Percentiles rank a stretch among this genome's conserved stretches.
These are phyloP conservation scores for Alca torda DNA, from an alignment of 2,797 vertebrate species.

Conservation along the genomic window DNA sequence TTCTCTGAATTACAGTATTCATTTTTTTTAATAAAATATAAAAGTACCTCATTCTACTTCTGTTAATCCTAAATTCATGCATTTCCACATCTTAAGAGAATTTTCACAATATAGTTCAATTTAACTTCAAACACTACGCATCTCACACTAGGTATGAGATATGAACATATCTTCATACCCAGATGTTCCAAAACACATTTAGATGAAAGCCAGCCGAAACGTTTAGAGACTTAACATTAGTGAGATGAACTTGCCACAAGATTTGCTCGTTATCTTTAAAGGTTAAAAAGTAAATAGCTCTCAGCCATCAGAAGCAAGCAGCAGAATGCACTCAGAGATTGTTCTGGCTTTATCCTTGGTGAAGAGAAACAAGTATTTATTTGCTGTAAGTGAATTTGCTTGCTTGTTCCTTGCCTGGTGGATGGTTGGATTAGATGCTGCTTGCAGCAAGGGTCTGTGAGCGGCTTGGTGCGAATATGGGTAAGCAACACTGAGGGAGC, in stretches of 20 bases:
- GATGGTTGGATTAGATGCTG: neutral
- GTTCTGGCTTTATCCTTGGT: neutral
- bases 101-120: neutral
- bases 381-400: neutral
- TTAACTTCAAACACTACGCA: neutral
- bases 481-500: neutral
- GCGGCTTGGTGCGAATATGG: neutral
- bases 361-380: neutral
- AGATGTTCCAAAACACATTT: constrained; percentile 1
- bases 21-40: neutral
- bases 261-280: neutral
- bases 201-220: constrained; percentile 3
- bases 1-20: neutral
- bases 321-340: neutral
- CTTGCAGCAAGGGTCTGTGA: neutral
- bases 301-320: neutral
- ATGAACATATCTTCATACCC: neutral
- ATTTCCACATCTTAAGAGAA: neutral
- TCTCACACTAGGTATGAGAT: neutral
- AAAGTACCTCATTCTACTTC: neutral
- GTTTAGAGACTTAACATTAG: neutral
- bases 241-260: neutral
- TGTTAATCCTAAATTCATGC: neutral
- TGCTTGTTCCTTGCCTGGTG: neutral
- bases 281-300: neutral